Evolutionary conservation across 1,140 invertebrate genomes (phyloP).

Genomic region (Cherax quadricarinatus): DNA sequence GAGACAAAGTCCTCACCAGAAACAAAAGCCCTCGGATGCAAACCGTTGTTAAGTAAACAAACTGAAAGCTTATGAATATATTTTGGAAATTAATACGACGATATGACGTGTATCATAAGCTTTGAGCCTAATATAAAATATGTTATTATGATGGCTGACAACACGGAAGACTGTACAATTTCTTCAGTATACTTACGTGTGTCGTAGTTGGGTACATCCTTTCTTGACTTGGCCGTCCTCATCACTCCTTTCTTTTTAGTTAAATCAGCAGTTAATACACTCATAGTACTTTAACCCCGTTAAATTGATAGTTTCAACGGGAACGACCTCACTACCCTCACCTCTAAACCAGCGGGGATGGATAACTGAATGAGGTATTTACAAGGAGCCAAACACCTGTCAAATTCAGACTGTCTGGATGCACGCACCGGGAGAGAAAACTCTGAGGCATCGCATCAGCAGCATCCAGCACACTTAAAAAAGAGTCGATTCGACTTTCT

Average conservation of each 20-base stretch:
- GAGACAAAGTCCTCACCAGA: no score
- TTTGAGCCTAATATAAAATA: no score
- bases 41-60: no score
- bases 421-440: neutral
- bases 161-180: no score
- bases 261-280: constrained; percentile 54
- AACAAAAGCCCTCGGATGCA: no score
- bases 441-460: neutral
- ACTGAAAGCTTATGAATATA: no score
- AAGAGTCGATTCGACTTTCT: neutral
- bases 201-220: constrained; percentile 45
- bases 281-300: constrained; percentile 54
- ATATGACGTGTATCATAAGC: no score
- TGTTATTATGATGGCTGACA: no score
- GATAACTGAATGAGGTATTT: constrained; percentile 63
- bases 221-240: constrained; percentile 57
- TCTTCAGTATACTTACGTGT: constrained; percentile 30
- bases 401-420: constrained; percentile 27
- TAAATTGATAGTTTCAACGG: constrained; percentile 17
- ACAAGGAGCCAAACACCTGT: constrained; percentile 54
- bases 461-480: neutral
- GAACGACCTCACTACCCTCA: constrained; percentile 21
- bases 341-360: constrained; percentile 29
- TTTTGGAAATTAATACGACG: no score
- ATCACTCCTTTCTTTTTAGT: constrained; percentile 55